phyloP scores from a whole-genome alignment of 53 echinoderm and acorn worm genomes.

The Zoroaster sp. region DNA sequence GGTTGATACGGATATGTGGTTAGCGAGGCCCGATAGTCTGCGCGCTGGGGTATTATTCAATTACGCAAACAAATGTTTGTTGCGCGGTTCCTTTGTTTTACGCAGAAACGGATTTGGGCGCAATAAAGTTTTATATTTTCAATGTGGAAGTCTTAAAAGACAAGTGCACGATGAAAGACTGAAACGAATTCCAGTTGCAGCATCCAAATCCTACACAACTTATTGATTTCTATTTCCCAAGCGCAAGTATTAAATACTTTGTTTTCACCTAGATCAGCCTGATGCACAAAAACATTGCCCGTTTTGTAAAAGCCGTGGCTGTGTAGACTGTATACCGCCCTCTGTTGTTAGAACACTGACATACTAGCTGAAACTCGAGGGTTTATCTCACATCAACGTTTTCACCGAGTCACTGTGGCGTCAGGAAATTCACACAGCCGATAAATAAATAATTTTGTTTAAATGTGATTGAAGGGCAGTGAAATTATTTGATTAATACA shows the following conservation, averaged over 20 bases:
- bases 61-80: neutral
- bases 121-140: constrained; percentile 31
- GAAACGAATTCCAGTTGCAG: neutral
- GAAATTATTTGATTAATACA: no score
- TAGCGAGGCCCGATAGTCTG: neutral
- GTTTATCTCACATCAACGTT: no score
- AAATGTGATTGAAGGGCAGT: no score
- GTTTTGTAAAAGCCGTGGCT: neutral
- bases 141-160: neutral
- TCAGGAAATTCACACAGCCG: no score
- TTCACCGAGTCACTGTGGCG: no score
- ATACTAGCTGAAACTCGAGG: no score
- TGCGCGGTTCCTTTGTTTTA: constrained; percentile 28
- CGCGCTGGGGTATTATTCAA: neutral
- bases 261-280: neutral
- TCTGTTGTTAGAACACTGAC: no score
- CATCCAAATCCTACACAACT: neutral
- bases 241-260: neutral
- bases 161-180: constrained; percentile 16
- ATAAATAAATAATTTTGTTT: no score
- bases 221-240: neutral
- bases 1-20: neutral
- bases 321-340: constrained; percentile 11
- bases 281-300: neutral
- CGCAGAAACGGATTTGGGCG: neutral